Evolutionary conservation across 2,797 vertebrate genomes (phyloP), one percentile per base, ranked within the genome.

Genomic region (Ateles fusciceps): DNA sequence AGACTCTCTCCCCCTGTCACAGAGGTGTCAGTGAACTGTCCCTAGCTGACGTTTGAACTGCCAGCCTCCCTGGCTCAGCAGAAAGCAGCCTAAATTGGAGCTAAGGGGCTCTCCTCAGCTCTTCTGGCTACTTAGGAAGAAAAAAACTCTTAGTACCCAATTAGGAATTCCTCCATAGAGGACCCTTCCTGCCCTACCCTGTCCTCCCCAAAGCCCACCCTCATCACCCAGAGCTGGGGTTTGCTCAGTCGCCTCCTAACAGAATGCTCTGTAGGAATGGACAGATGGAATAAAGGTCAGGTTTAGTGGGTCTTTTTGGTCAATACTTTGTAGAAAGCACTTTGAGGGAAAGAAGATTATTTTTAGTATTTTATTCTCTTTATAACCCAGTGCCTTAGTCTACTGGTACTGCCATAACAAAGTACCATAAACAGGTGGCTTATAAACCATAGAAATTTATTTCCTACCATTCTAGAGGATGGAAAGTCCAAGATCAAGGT

Each of bases 41-140:
- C 92, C 83, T 61, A 39, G 61, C 26, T 90, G 88, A 93, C 1
- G 9, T 68, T 21, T 86, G 86, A 94, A 92, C 80, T 59, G 14
- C 46, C 19, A 6, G 22, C 48, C 75, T 90, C 48, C 72, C 71
- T 10, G 12, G 26, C 72, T 97, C 94, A 89, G 81, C 88, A 89
- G 39, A 94, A 28, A 95, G 61, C 39, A 61, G 39, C 4, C 13
- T 75, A 97, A 95, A 97, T 91, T 71, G 92, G 71, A 92, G 88
- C 57, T 74, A 96, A 98, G 75, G 61, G 44, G 44, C 64, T 87
- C 85, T 93, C 46, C 15, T n/a, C 14, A 12, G 36, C 79, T 97
- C 21, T 89, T 33, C 81, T 55, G 72, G 52, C 87, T 46, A 15
- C 14, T 71, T 85, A 13, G 8, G 83, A 95, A 68, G 14, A 33